phyloP scores from a whole-genome alignment of 2,113 vertebrate species.

The Dolichotis patagonum region DNA sequence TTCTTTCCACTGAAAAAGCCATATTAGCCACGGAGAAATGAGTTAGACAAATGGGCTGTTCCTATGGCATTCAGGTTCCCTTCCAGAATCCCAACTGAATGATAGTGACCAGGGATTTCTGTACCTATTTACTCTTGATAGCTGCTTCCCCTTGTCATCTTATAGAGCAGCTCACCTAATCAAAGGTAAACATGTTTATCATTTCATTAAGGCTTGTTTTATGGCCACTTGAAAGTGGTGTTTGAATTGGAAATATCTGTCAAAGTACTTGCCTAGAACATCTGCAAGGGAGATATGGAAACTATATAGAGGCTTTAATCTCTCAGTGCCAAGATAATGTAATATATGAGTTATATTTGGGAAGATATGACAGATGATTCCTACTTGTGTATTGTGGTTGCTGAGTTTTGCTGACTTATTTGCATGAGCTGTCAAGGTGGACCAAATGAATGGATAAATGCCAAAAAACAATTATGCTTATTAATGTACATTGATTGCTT shows the following conservation, averaged over 20 bases:
- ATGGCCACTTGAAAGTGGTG: slow-evolving; percentile 88
- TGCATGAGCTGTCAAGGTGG: slow-evolving; percentile 85
- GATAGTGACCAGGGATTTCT: slow-evolving; percentile 53
- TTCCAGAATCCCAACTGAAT: slow-evolving; percentile 54
- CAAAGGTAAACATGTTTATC: slow-evolving; percentile 97
- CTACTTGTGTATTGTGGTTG: slow-evolving; percentile 79
- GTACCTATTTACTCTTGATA: slow-evolving; percentile 89
- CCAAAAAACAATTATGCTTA: slow-evolving; percentile 94
- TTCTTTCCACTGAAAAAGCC: neutral
- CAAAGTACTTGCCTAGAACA: slow-evolving; percentile 80
- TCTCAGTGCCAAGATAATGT: slow-evolving; percentile 73
- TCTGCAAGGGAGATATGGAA: slow-evolving; percentile 66
- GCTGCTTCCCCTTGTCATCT: slow-evolving; percentile 87
- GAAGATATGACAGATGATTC: slow-evolving; percentile 74
- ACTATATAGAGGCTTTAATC: slow-evolving; percentile 83
- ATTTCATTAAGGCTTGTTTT: slow-evolving; percentile 91
- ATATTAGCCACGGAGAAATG: neutral
- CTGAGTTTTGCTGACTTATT: slow-evolving; percentile 83
- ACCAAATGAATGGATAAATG: slow-evolving; percentile 89
- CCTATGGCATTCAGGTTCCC: neutral
- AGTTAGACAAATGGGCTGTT: neutral
- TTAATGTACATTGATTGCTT: slow-evolving; percentile 95
- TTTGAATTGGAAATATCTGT: slow-evolving; percentile 87
- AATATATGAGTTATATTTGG: slow-evolving; percentile 82
- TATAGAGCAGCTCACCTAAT: slow-evolving; percentile 92